Evolutionary conservation across 1,140 invertebrate species (phyloP).

Genomic region (Nephotettix cincticeps): DNA sequence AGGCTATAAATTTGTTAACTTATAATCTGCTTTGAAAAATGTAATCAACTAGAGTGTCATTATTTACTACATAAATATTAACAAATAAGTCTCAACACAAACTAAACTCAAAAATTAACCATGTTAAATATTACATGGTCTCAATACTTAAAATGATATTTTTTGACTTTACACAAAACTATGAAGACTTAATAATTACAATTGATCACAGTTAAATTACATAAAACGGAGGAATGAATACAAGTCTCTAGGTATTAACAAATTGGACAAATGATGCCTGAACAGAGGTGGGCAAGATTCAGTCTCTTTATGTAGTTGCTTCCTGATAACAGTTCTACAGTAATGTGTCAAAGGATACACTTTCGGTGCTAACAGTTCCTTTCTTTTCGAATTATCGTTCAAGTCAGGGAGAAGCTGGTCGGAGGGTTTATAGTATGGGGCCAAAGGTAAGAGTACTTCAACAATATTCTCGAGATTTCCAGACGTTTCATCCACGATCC

Average conservation of each 20-base stretch:
- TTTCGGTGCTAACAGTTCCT: background rate
- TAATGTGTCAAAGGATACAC: background rate
- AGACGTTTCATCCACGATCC: background rate
- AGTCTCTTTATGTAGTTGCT: constrained; percentile 1
- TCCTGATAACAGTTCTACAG: background rate
- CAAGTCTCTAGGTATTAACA: background rate
- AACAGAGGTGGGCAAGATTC: background rate
- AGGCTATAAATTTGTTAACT: no score
- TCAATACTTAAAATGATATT: no score
- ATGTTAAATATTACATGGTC: no score
- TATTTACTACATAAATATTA: no score
- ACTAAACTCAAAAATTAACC: no score
- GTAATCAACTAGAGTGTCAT: no score
- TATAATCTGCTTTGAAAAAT: no score
- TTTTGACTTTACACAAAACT: no score
- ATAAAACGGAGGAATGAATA: background rate
- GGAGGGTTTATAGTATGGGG: background rate
- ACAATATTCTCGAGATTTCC: background rate
- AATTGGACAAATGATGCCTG: background rate
- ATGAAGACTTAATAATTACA: no score
- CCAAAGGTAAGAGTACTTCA: background rate
- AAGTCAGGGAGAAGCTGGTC: background rate
- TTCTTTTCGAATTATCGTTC: background rate
- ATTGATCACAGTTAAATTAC: no score
- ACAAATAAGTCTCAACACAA: no score